Evolutionary conservation across 2,797 vertebrate genomes (phyloP).

Genomic region (Odontamblyopus lacepedii): DNA sequence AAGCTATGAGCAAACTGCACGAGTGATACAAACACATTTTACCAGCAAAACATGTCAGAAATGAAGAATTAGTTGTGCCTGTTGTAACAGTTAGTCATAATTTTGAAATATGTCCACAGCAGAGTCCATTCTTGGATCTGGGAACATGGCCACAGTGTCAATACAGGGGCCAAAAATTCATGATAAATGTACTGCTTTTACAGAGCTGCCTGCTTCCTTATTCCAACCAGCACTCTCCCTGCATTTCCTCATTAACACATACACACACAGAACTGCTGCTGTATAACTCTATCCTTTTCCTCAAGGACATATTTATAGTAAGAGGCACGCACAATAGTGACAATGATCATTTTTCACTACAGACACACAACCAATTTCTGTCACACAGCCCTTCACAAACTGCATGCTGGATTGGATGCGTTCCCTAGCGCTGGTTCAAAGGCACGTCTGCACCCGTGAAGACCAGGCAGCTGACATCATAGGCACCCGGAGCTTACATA

Average conservation of each 20-base stretch:
- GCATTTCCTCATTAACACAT: slow-evolving; percentile 7
- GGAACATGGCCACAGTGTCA: slow-evolving; percentile 13
- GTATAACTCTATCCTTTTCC: not conserved
- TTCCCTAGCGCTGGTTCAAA: slow-evolving; percentile 58
- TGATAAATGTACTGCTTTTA: slow-evolving; percentile 11
- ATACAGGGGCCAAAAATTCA: not conserved
- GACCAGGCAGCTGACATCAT: slow-evolving; percentile 61
- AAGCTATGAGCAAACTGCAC: not conserved
- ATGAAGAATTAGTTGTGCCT: slow-evolving; percentile 8
- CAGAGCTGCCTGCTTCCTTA: not conserved
- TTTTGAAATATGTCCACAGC: slow-evolving; percentile 14
- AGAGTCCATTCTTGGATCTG: slow-evolving; percentile 13
- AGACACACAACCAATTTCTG: slow-evolving; percentile 40
- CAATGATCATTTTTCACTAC: slow-evolving; percentile 8
- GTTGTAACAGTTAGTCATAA: slow-evolving; percentile 1
- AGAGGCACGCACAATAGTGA: not conserved
- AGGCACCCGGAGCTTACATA: slow-evolving; percentile 57
- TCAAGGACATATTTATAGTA: slow-evolving; percentile 11
- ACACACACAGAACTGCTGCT: not conserved
- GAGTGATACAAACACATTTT: slow-evolving; percentile 6
- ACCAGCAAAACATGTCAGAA: slow-evolving; percentile 9
- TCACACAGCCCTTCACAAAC: slow-evolving; percentile 39
- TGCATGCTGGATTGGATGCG: slow-evolving; percentile 25
- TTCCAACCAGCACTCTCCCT: not conserved
- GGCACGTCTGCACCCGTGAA: slow-evolving; percentile 43